phyloP scores from a whole-genome alignment of 2,888 invertebrate species.

The Amphipyra berbera region DNA sequence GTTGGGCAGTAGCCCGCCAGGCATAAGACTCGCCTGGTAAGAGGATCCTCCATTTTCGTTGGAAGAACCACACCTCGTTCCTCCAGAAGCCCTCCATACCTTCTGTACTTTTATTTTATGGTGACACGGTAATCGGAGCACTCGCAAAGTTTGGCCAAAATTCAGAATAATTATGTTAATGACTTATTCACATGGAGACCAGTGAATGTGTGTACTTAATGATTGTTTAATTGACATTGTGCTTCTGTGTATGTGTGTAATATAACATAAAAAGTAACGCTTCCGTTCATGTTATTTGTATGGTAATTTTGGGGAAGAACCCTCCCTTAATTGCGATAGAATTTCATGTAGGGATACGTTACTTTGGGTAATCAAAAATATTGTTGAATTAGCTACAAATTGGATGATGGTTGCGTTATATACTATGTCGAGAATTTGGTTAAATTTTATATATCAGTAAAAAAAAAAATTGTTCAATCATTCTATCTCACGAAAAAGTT shows the following conservation, averaged over 20 bases:
- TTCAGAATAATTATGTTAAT: conserved; percentile 36
- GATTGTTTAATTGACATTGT: conserved; percentile 36
- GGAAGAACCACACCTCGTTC: no score
- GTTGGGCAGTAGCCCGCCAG: no score
- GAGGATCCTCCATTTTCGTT: no score
- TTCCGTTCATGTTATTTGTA: conserved; percentile 23
- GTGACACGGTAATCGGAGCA: conserved; percentile 11
- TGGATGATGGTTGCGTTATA: no score
- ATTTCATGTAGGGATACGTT: background rate
- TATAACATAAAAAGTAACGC: conserved; percentile 40
- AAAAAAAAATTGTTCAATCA: no score
- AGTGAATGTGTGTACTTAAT: conserved; percentile 23
- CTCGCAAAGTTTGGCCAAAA: conserved; percentile 30
- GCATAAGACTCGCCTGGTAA: no score
- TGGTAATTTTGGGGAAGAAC: conserved; percentile 17
- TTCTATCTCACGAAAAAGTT: no score
- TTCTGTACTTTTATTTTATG: background rate
- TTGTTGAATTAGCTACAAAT: background rate
- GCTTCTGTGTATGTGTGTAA: conserved; percentile 3
- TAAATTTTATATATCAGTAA: no score
- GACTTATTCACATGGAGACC: conserved; percentile 28
- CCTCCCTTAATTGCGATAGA: conserved; percentile 13
- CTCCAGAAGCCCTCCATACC: no score
- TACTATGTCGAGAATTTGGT: no score
- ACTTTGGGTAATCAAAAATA: conserved; percentile 1